Conservation (phyloP, 2,113 vertebrate species). For the Galeopterus variegatus region DNA sequence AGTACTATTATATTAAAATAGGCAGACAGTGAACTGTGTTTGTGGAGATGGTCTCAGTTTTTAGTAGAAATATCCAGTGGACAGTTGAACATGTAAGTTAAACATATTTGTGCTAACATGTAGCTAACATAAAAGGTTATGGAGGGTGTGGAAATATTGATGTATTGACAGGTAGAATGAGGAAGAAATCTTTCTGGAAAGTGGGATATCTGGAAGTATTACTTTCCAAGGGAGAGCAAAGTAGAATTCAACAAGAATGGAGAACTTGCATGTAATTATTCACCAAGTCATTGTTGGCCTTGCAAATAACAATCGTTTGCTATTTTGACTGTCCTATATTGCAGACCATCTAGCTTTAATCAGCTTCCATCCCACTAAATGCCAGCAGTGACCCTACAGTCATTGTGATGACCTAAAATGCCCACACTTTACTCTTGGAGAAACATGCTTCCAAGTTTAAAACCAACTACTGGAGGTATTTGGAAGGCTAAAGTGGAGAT, state of each 20-base stretch:
- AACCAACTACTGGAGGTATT: background rate
- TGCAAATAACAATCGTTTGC: background rate
- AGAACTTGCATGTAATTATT: background rate
- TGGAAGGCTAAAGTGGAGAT: background rate
- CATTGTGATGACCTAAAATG: background rate
- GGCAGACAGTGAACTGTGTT: background rate
- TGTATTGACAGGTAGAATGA: background rate
- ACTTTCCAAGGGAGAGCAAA: background rate
- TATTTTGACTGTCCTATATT: background rate
- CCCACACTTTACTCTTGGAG: background rate
- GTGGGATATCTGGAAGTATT: background rate
- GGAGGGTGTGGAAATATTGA: background rate
- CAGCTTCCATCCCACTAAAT: background rate
- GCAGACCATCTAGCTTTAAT: background rate
- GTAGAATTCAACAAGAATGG: background rate
- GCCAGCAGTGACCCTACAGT: background rate
- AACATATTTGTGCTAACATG: background rate
- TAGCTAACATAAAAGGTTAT: background rate
- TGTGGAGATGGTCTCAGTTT: background rate
- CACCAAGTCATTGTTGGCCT: background rate
- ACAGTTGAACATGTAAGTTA: background rate
- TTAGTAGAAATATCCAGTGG: background rate
- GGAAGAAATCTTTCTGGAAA: background rate
- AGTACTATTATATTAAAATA: background rate
- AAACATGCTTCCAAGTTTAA: background rate